These are phyloP conservation scores for Blastobasis adustella DNA, from an alignment of 2,888 invertebrate species.

Conservation along the genomic window DNA sequence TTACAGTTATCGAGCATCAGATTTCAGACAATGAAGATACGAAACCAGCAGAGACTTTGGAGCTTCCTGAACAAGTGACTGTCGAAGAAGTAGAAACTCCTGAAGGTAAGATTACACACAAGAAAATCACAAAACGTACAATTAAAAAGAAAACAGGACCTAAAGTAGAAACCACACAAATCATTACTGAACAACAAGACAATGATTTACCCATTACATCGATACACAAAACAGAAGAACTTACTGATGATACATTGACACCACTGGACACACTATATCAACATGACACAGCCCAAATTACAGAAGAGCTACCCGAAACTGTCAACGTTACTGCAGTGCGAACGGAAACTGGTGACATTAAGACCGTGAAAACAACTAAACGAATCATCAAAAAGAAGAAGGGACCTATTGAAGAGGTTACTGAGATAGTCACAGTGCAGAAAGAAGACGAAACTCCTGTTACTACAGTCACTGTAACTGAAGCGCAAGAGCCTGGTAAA, in stretches of 20 bases:
- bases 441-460: slow-evolving; percentile 20
- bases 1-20: slow-evolving; percentile 30
- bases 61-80: slow-evolving; percentile 38
- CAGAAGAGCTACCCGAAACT: slow-evolving; percentile 18
- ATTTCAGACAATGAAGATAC: background rate
- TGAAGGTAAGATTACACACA: slow-evolving; percentile 28
- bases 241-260: too few relatives aligned
- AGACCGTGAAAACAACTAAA: background rate
- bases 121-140: slow-evolving; percentile 26
- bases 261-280: slow-evolving; percentile 4
- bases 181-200: slow-evolving; percentile 26
- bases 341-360: background rate
- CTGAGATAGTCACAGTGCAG: slow-evolving; percentile 17
- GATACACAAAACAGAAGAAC: slow-evolving; percentile 24
- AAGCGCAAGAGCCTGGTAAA: slow-evolving; percentile 17
- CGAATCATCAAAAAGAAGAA: slow-evolving; percentile 3
- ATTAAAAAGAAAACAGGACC: slow-evolving; percentile 30
- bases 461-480: slow-evolving; percentile 8
- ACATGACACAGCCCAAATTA: slow-evolving; percentile 8
- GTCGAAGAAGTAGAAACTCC: slow-evolving; percentile 28
- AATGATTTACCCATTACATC: slow-evolving; percentile 27
- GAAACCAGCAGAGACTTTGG: slow-evolving; percentile 22
- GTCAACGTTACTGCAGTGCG: slow-evolving; percentile 23
- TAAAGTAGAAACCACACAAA: slow-evolving; percentile 20
- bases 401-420: slow-evolving; percentile 13